Evolutionary conservation across 1,140 invertebrate species (phyloP).

Genomic region (Drosophila nebulosa): DNA sequence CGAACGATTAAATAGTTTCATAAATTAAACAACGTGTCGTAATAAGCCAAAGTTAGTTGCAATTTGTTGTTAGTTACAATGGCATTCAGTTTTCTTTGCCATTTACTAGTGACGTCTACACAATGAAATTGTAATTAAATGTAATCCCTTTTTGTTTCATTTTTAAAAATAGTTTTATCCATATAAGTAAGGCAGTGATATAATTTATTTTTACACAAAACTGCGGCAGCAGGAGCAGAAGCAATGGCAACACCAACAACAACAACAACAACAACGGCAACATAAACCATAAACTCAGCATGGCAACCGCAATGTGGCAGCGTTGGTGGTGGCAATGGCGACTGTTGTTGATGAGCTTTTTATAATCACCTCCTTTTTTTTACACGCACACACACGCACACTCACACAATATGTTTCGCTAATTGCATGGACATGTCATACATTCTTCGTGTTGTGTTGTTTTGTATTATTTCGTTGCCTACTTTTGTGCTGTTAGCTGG

Average conservation of each 20-base stretch:
- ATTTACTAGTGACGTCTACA: background rate
- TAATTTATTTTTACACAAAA: conserved; percentile 40
- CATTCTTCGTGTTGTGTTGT: conserved; percentile 6
- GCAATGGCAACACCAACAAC: background rate
- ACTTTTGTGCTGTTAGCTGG: conserved; percentile 33
- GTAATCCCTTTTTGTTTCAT: background rate
- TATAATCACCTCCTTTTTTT: conserved; percentile 34
- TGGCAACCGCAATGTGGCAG: conserved; percentile 5
- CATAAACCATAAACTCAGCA: conserved; percentile 14
- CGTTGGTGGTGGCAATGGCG: conserved; percentile 10
- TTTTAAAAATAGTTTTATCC: conserved; percentile 43
- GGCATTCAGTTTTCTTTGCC: background rate
- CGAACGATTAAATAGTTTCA: background rate
- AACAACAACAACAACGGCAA: background rate
- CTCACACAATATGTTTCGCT: conserved; percentile 43
- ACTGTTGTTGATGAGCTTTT: conserved; percentile 40
- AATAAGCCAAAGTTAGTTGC: background rate
- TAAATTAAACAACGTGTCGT: background rate
- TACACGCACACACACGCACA: conserved; percentile 14
- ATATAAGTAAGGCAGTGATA: conserved; percentile 27
- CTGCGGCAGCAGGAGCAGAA: background rate
- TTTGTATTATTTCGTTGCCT: conserved; percentile 29
- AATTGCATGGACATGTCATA: conserved; percentile 44
- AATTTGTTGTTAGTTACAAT: background rate
- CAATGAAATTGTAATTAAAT: conserved; percentile 26